These are phyloP conservation scores for Pterocles gutturalis DNA, from an alignment of 2,113 vertebrate genomes.

Conservation along the genomic window DNA sequence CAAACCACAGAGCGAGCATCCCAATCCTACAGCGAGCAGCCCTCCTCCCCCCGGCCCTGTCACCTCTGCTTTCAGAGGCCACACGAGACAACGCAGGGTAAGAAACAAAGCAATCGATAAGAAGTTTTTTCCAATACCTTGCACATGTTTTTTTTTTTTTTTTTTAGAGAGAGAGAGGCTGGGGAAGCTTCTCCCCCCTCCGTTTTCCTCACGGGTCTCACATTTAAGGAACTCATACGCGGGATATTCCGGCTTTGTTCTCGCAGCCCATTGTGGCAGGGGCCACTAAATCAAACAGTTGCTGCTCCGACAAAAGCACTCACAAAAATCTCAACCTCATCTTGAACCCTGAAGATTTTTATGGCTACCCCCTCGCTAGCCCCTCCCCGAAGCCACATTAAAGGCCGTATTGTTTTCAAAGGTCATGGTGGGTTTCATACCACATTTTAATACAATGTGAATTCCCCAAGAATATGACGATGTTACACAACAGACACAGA, in stretches of 20 bases:
- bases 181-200: not conserved
- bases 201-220: not conserved
- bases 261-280: slow-evolving; percentile 69
- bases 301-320: slow-evolving; percentile 80
- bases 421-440: slow-evolving; percentile 90
- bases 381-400: slow-evolving; percentile 84
- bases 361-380: slow-evolving; percentile 75
- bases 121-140: not conserved
- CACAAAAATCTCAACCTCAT: slow-evolving; percentile 83
- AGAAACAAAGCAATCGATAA: not conserved
- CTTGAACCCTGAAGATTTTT: slow-evolving; percentile 88
- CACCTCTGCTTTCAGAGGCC: not conserved
- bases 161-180: not conserved
- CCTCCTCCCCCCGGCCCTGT: not conserved
- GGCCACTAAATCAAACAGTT: slow-evolving; percentile 82
- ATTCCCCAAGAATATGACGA: slow-evolving; percentile 74
- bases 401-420: slow-evolving; percentile 90
- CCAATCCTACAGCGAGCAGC: not conserved
- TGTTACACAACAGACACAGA: slow-evolving; percentile 39
- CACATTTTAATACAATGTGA: slow-evolving; percentile 84
- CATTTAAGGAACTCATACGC: slow-evolving; percentile 37
- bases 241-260: slow-evolving; percentile 76
- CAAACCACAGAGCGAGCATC: accelerated
- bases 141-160: not conserved
- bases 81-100: accelerated